phyloP scores from a whole-genome alignment of 2,797 vertebrate genomes.

The Cirrhinus mrigala region DNA sequence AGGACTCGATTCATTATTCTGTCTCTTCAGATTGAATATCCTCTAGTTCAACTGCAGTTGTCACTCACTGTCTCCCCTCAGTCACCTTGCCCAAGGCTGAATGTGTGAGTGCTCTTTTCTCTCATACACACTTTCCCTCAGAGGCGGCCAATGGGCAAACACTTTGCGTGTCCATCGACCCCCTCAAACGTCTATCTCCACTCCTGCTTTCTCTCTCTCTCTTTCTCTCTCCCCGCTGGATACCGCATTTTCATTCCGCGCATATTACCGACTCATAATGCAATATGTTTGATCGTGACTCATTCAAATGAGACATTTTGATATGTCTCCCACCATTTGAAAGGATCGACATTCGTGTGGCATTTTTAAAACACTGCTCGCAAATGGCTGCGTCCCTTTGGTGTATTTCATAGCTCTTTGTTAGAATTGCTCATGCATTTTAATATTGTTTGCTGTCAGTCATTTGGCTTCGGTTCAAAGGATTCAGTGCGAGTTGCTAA shows the following conservation, averaged over 20 bases:
- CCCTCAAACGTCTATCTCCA: slow-evolving; percentile 55
- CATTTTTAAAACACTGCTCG: slow-evolving; percentile 58
- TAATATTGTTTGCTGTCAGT: slow-evolving; percentile 62
- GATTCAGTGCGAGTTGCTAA: slow-evolving; percentile 57
- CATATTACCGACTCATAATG: slow-evolving; percentile 61
- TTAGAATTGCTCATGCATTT: slow-evolving; percentile 55
- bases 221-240: slow-evolving; percentile 41
- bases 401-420: slow-evolving; percentile 48
- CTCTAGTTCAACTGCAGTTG: slow-evolving; percentile 61
- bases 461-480: slow-evolving; percentile 65
- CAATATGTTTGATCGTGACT: slow-evolving; percentile 64
- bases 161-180: slow-evolving; percentile 67
- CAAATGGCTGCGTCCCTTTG: slow-evolving; percentile 56
- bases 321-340: slow-evolving; percentile 56
- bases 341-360: slow-evolving; percentile 57
- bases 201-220: slow-evolving; percentile 46
- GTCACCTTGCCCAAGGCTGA: slow-evolving; percentile 70
- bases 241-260: slow-evolving; percentile 58
- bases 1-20: slow-evolving; percentile 29
- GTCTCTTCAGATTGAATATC: slow-evolving; percentile 44
- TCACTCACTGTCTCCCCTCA: slow-evolving; percentile 69
- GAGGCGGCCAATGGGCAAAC: slow-evolving; percentile 67
- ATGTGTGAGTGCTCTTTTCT: slow-evolving; percentile 56
- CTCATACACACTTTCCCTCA: slow-evolving; percentile 61
- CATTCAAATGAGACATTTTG: slow-evolving; percentile 65